phyloP scores from a whole-genome alignment of 1,140 invertebrate genomes.

The Panulirus ornatus region DNA sequence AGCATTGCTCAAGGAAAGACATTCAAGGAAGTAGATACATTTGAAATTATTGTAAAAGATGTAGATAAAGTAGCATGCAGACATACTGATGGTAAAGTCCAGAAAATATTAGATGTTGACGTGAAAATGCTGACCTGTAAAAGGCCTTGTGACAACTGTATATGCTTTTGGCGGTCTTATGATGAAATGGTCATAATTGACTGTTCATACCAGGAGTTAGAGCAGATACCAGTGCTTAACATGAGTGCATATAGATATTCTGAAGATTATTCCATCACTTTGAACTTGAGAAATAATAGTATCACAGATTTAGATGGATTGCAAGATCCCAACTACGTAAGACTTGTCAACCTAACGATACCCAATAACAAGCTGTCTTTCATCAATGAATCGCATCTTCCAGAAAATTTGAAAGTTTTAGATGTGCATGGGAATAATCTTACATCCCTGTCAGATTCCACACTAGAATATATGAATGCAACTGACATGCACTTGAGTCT shows the following conservation, averaged over 20 bases:
- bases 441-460: slow-evolving; percentile 62
- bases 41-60: slow-evolving; percentile 33
- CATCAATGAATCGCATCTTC: slow-evolving; percentile 77
- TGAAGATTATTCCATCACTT: slow-evolving; percentile 75
- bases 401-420: slow-evolving; percentile 78
- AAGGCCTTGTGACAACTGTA: slow-evolving; percentile 9
- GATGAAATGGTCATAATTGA: slow-evolving; percentile 80
- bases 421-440: slow-evolving; percentile 81
- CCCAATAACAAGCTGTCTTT: slow-evolving; percentile 80
- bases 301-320: slow-evolving; percentile 63
- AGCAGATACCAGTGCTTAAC: slow-evolving; percentile 76
- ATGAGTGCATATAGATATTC: slow-evolving; percentile 54
- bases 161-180: slow-evolving; percentile 77
- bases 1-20: slow-evolving; percentile 23
- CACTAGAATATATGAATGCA: slow-evolving; percentile 48
- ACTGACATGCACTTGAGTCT: slow-evolving; percentile 80
- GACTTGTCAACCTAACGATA: slow-evolving; percentile 79
- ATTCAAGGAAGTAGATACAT: not conserved
- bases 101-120: not conserved
- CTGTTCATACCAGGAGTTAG: slow-evolving; percentile 79
- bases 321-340: slow-evolving; percentile 44
- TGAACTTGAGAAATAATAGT: slow-evolving; percentile 75
- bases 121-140: not conserved
- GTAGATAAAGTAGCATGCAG: slow-evolving; percentile 40
- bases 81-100: not conserved